phyloP scores from a whole-genome alignment of 2,888 invertebrate species.

The Zeuzera pyrina region DNA sequence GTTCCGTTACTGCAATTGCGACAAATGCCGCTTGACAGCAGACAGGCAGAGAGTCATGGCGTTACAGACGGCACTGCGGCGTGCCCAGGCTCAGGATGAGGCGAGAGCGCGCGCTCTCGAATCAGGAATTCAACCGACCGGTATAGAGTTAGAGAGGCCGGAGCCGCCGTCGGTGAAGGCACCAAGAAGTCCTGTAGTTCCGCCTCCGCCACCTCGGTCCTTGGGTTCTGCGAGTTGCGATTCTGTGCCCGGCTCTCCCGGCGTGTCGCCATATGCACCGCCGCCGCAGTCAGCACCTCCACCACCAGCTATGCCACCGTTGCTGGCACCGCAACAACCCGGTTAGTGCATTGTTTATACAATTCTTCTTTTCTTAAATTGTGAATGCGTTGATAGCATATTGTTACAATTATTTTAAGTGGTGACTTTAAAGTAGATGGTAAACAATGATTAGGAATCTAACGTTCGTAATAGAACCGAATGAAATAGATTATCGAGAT shows the following conservation, averaged over 20 bases:
- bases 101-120: conserved; percentile 67
- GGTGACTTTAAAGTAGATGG: no score
- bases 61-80: conserved; percentile 84
- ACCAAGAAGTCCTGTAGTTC: conserved; percentile 42
- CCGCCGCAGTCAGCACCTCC: conserved; percentile 75
- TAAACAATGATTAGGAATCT: no score
- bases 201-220: conserved; percentile 44
- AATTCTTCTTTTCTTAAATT: no score
- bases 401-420: no score
- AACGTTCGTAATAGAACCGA: no score
- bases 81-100: conserved; percentile 91
- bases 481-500: no score
- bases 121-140: conserved; percentile 49
- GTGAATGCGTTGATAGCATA: no score
- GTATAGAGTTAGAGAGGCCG: conserved; percentile 58
- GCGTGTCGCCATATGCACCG: conserved; percentile 28
- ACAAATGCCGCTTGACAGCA: conserved; percentile 88
- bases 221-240: conserved; percentile 55
- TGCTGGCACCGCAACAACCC: conserved; percentile 58
- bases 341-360: conserved; percentile 35
- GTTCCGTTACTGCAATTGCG: conserved; percentile 87
- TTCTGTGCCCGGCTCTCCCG: conserved; percentile 59
- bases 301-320: conserved; percentile 64
- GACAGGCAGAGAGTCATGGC: conserved; percentile 94
- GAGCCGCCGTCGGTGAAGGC: conserved; percentile 62